Conservation (phyloP, 2,113 vertebrate genomes). For the Pseudopodoces humilis region DNA sequence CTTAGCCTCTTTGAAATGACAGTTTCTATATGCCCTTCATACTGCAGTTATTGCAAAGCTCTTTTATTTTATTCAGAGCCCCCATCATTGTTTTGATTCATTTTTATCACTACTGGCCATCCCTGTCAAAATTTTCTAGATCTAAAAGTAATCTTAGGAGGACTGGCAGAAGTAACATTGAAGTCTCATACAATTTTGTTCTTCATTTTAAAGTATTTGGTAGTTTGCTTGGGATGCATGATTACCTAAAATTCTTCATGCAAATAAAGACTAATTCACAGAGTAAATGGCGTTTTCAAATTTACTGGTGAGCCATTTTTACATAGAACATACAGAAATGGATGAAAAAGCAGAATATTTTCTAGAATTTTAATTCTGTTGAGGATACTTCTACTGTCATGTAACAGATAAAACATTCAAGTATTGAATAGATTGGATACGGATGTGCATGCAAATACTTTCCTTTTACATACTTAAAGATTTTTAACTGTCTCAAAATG, state of each 20-base stretch:
- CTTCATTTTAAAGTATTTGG: neutral
- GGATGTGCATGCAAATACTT: neutral
- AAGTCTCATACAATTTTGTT: neutral
- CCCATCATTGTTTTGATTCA: neutral
- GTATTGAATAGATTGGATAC: neutral
- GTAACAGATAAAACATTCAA: neutral
- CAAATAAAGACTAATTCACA: neutral
- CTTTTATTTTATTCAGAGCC: slow-evolving; percentile 15
- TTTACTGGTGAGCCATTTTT: neutral
- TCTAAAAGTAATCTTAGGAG: neutral
- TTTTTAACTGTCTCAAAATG: neutral
- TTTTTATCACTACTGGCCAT: neutral
- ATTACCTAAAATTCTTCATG: neutral
- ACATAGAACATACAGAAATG: neutral
- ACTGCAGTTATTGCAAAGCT: neutral
- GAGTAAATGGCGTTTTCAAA: neutral
- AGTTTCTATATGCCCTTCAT: neutral
- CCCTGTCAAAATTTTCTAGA: neutral
- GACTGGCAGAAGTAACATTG: neutral
- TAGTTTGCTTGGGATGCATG: neutral
- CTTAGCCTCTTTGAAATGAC: slow-evolving; percentile 7
- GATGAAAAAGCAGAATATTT: neutral
- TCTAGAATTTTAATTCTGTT: neutral
- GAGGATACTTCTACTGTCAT: neutral
- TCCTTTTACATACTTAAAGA: neutral